Conservation (phyloP, 2,888 invertebrate species). For the Synergus itoensis region DNA sequence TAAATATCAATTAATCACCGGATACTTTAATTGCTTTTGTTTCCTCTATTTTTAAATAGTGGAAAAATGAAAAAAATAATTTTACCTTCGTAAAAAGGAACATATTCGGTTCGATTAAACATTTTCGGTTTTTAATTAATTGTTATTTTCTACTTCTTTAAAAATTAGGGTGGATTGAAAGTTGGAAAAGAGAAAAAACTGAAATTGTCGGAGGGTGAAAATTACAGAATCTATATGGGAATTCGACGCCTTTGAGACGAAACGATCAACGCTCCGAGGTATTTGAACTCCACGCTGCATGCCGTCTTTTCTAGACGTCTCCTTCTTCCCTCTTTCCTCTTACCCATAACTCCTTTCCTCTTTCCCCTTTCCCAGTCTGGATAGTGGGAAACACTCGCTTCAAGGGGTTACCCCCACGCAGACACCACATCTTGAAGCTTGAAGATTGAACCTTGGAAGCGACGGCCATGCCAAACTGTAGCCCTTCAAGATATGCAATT, state of each 20-base stretch:
- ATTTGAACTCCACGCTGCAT: constrained; percentile 65
- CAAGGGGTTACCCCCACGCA: constrained; percentile 39
- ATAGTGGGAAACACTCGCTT: constrained; percentile 38
- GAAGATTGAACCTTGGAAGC: background rate
- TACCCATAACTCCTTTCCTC: constrained; percentile 8
- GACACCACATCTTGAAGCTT: constrained; percentile 4
- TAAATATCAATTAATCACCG: too few species aligned
- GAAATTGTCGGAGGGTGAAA: constrained; percentile 52
- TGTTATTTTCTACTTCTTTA: background rate
- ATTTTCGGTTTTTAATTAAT: background rate
- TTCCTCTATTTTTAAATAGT: too few species aligned
- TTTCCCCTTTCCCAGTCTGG: constrained; percentile 5
- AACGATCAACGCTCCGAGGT: constrained; percentile 59
- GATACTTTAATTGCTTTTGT: too few species aligned
- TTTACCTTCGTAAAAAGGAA: too few species aligned
- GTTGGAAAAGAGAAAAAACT: background rate
- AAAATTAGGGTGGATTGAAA: background rate
- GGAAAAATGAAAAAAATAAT: too few species aligned
- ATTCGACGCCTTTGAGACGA: constrained; percentile 56
- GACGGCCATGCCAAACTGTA: background rate
- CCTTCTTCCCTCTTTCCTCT: constrained; percentile 50
- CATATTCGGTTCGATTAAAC: too few species aligned
- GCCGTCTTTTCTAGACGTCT: constrained; percentile 55
- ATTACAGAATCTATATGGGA: constrained; percentile 55
- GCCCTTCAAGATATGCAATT: constrained; percentile 12